Evolutionary conservation across 23 tunicate species (phyloP).

Genomic region (Trididemnum miniatum): DNA sequence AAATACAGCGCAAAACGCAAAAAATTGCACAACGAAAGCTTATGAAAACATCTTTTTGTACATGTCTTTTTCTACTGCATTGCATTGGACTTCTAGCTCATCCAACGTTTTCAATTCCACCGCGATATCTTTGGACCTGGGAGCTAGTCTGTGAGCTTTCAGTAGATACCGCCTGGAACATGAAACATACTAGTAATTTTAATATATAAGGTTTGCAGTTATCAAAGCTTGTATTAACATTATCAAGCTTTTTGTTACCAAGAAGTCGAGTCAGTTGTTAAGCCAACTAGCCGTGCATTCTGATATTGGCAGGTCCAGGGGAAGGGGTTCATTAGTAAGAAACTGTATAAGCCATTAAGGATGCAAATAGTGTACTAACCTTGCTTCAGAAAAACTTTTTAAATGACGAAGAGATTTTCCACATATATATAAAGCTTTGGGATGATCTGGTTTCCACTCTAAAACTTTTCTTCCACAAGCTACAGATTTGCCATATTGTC

Average conservation of each 20-base stretch:
- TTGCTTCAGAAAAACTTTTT: constrained; percentile 41
- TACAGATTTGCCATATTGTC: constrained; percentile 72
- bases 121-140: constrained; percentile 56
- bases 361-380: constrained; percentile 16
- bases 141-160: constrained; percentile 44
- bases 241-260: too few relatives aligned
- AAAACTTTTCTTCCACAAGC: constrained; percentile 59
- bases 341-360: too few relatives aligned
- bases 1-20: not conserved
- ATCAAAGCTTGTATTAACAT: too few relatives aligned
- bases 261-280: too few relatives aligned
- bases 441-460: constrained; percentile 43
- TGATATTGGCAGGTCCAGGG: too few relatives aligned
- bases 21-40: not conserved
- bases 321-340: too few relatives aligned
- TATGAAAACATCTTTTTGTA: constrained; percentile 70
- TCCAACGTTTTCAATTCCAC: constrained; percentile 51
- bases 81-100: constrained; percentile 21
- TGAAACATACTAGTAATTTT: too few relatives aligned
- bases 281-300: too few relatives aligned
- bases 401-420: constrained; percentile 72
- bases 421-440: constrained; percentile 81
- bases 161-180: constrained; percentile 37
- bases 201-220: too few relatives aligned
- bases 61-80: constrained; percentile 50